Evolutionary conservation across 2,797 vertebrate species (phyloP), one percentile per base, ranked within the genome.

Genomic region (Sebastes itinus): DNA sequence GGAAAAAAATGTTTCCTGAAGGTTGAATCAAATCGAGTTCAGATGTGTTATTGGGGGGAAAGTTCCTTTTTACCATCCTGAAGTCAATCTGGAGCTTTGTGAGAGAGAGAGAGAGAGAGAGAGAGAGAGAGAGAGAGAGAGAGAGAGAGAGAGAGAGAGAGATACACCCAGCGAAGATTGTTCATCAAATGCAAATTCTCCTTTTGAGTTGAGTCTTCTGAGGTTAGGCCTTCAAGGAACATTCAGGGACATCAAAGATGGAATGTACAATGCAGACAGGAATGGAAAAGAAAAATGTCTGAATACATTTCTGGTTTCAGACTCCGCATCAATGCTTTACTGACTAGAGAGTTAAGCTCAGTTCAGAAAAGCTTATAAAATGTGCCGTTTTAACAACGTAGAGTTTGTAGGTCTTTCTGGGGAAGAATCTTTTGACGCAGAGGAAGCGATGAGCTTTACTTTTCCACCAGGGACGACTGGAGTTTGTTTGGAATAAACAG

Each of bases 111-210:
- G 13, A 38, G 4, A 38, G 33, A 33, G 4, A 33, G 33, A 33
- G 33, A 56, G 27, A 42, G 8, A 75, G 61, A 32, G 28, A 9
- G 59, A 61, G 58, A 33, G 32, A 33, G 33, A 35, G 10, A 35
- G 32, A 33, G 30, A 30, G 7, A 30, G 30, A 55, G 32, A 30
- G 8, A 32, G 30, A 56, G 32, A 42, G 13, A 75, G 35, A 54
- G 61, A 83, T 52, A 83, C 54, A 58, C 49, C 74, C 64, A 54
- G 32, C 0, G 0, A 35, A 65, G 54, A 72, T 11, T 67, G 60
- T 63, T 74, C 68, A 61, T 66, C 65, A 52, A 25, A 87, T 87
- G 87, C 69, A 86, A 86, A 89, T 88, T 80, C 52, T 79, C 56
- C 54, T 54, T 63, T 67, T 32, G 22, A 78, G 49, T 30, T 1